Evolutionary conservation across 2,797 vertebrate genomes (phyloP).

Genomic region (Caiman crocodilus): DNA sequence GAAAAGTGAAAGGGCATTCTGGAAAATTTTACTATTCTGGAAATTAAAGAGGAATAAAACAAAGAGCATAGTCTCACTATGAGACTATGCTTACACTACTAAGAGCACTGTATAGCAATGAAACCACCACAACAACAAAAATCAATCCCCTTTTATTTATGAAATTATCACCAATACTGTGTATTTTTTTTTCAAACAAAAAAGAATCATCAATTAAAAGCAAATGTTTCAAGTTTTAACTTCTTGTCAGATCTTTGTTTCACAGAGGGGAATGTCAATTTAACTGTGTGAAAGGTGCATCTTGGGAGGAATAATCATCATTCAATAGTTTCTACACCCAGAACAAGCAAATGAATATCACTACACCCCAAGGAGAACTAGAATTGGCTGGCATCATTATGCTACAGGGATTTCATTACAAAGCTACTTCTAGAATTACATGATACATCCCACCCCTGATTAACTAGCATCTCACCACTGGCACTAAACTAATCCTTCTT

Average conservation of each 20-base stretch:
- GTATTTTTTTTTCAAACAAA: neutral
- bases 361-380: neutral
- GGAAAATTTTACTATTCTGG: neutral
- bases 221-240: neutral
- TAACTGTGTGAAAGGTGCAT: neutral
- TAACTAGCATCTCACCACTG: neutral
- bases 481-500: neutral
- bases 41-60: neutral
- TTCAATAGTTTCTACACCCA: neutral
- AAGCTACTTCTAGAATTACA: accelerated
- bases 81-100: no score
- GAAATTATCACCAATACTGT: neutral
- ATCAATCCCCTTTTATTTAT: no score
- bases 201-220: neutral
- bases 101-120: neutral
- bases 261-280: neutral
- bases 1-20: no score
- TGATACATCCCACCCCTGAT: accelerated
- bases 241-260: neutral
- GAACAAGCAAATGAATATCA: neutral
- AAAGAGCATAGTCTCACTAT: neutral
- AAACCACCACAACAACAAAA: no score
- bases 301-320: neutral
- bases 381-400: neutral
- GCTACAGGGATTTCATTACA: neutral